Percentiles rank a stretch among this genome's conserved stretches.
These are phyloP conservation scores for Plutomurus gul DNA, from an alignment of 1,140 invertebrate genomes.

Conservation along the genomic window DNA sequence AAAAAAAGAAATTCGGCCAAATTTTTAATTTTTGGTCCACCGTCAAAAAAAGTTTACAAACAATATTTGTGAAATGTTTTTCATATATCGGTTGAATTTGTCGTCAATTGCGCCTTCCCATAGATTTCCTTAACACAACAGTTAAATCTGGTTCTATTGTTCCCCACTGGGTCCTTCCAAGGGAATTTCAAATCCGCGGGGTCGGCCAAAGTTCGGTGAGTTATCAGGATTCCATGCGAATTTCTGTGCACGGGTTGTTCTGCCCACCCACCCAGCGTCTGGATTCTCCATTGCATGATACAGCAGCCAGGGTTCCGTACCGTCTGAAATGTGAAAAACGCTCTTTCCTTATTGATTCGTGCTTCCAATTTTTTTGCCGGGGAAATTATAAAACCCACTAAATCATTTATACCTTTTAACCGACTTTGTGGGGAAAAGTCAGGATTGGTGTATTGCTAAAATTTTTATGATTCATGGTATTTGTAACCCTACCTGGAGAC, in stretches of 20 bases:
- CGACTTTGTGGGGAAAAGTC: no score
- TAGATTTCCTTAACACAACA: neutral
- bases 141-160: neutral
- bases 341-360: no score
- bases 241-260: conserved; percentile 43
- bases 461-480: no score
- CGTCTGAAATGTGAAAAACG: conserved; percentile 34
- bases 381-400: no score
- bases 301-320: conserved; percentile 30
- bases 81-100: no score
- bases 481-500: conserved; percentile 50
- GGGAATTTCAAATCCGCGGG: conserved; percentile 33
- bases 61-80: no score
- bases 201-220: conserved; percentile 46
- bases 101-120: neutral
- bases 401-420: no score
- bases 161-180: conserved; percentile 46
- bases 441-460: no score
- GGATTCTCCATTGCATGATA: conserved; percentile 47
- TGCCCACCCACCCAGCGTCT: conserved; percentile 34
- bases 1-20: no score
- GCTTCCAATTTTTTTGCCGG: no score
- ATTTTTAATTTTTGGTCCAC: no score
- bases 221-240: conserved; percentile 51
- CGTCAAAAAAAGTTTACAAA: no score